Evolutionary conservation across 2,113 vertebrate genomes (phyloP), one percentile per base, ranked within the genome.

Genomic region (Pungitius pungitius): DNA sequence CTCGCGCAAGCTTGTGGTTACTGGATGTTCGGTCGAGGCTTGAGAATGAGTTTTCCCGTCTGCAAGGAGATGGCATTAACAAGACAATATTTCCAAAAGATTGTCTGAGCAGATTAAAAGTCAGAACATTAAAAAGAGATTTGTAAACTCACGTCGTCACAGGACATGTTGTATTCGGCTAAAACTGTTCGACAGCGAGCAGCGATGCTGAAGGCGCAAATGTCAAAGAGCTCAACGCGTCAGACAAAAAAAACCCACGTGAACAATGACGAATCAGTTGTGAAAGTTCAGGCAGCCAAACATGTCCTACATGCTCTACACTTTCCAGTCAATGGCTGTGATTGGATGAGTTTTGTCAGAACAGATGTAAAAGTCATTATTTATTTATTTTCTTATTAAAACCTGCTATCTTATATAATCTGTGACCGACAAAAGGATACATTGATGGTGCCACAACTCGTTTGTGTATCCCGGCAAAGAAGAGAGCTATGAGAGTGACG

Each of bases 161-260:
- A 99, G 83, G 98, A 99, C 98, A 99, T 99, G 86, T 99, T 99
- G 93, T 99, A 99, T 88, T 99, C 98, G 88, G 97, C 96, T 91
- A 99, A 91, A 87, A 99, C 95, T 7, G 96, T 99, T 89, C 98
- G 95, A 93, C 98, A 99, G 70, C 98, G 95, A 47, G 97, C 98
- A 77, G 98, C 97, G 82, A 99, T 99, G 90, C 98, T 99, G 92
- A 17, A 78, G 67, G 22, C 20, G 40, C 24, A 69, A 10, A 1
- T 83, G 95, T 95, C 93, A 97, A 95, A 92, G 93, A 93, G 87
- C 17, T 54, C 6, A 61, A 85, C 49, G 57, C 58, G 26, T 8
- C 3, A 60, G 9, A 1, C 12, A 40, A 37, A 64, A 69, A 12
- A 35, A 35, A 35, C n/a, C n/a, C 1, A 42, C 40, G 0, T 18